Conservation (phyloP, 2,888 invertebrate genomes). For the Brachyopa scutellaris region DNA sequence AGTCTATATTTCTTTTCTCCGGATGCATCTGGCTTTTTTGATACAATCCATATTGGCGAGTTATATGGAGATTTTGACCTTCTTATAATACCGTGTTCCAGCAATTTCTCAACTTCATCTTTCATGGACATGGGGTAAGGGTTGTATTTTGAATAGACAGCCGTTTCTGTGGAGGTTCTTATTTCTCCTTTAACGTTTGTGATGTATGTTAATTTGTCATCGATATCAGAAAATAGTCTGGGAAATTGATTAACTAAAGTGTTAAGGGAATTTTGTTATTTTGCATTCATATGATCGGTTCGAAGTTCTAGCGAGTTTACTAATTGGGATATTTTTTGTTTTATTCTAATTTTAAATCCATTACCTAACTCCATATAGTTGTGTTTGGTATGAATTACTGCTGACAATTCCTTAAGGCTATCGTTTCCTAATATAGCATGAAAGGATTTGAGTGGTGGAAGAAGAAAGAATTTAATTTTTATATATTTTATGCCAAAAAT, state of each 20-base stretch:
- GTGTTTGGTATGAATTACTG: slow-evolving; percentile 26
- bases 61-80: slow-evolving; percentile 22
- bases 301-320: slow-evolving; percentile 2
- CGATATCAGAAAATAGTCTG: neutral
- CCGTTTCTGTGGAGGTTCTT: neutral
- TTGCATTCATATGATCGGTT: slow-evolving; percentile 1
- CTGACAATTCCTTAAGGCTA: slow-evolving; percentile 25
- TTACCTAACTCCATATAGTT: slow-evolving; percentile 33
- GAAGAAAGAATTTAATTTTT: slow-evolving; percentile 49
- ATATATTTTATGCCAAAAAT: slow-evolving; percentile 15
- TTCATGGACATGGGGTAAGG: slow-evolving; percentile 31
- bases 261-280: too few relatives aligned
- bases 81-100: neutral
- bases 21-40: neutral
- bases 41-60: slow-evolving; percentile 11
- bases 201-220: slow-evolving; percentile 1
- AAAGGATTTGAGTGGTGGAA: slow-evolving; percentile 32
- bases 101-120: slow-evolving; percentile 29
- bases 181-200: slow-evolving; percentile 32
- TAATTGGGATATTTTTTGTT: neutral
- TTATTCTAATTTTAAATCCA: slow-evolving; percentile 1
- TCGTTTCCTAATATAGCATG: slow-evolving; percentile 56
- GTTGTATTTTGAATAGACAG: slow-evolving; percentile 32
- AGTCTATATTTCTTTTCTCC: too few relatives aligned
- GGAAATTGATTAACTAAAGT: neutral